Evolutionary conservation across 1,140 invertebrate species (phyloP).

Genomic region (Oncopeltus fasciatus): DNA sequence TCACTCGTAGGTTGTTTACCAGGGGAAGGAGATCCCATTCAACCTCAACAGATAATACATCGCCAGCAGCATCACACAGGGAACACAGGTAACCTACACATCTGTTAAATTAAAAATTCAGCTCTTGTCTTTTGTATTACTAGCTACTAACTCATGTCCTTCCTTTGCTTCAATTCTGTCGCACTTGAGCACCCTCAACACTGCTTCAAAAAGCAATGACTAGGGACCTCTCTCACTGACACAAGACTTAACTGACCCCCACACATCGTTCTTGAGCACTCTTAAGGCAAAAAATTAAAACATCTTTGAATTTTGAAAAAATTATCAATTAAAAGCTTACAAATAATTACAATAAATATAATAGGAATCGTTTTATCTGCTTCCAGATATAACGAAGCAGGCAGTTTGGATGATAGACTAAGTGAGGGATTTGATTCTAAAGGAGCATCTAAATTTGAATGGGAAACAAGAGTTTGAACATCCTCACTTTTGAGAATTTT

Average conservation of each 20-base stretch:
- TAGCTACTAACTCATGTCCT: conserved; percentile 2
- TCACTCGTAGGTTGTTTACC: too few species aligned
- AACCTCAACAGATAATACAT: conserved; percentile 16
- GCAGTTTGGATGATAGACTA: conserved; percentile 20
- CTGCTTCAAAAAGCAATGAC: not conserved
- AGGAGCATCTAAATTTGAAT: conserved; percentile 16
- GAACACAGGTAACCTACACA: conserved; percentile 18
- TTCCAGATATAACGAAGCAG: conserved; percentile 24
- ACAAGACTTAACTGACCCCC: too few species aligned
- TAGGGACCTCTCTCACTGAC: not conserved
- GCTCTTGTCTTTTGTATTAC: not conserved
- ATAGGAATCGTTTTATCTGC: conserved; percentile 22
- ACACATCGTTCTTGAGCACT: not conserved
- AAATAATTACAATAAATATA: not conserved
- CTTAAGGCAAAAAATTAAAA: not conserved
- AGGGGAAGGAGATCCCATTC: conserved; percentile 20
- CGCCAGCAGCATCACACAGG: conserved; percentile 14
- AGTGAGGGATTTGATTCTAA: conserved; percentile 13
- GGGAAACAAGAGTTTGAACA: conserved; percentile 19
- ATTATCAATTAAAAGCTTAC: conserved; percentile 1
- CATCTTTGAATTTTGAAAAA: too few species aligned
- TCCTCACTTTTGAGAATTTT: not conserved
- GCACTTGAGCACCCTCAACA: conserved; percentile 3
- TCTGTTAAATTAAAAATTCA: not conserved
- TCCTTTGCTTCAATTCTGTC: not conserved